Percentiles rank a stretch among this genome's conserved stretches.
These are phyloP conservation scores for Tragulus kanchil DNA, from an alignment of 2,113 vertebrate genomes.

Conservation along the genomic window DNA sequence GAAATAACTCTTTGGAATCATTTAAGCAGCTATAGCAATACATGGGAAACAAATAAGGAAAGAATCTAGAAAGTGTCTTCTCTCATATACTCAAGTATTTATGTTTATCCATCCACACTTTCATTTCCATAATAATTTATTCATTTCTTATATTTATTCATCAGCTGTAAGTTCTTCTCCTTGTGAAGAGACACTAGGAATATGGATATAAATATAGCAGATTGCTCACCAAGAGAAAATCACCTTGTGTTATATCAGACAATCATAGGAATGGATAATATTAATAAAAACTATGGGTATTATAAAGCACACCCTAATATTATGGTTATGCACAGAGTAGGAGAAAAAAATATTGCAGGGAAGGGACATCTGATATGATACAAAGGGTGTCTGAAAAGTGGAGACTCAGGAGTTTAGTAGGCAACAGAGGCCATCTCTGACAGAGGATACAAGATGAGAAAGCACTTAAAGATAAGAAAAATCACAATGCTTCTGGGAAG, in stretches of 20 bases:
- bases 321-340: background rate
- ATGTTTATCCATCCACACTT: background rate
- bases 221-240: background rate
- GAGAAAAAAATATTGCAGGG: background rate
- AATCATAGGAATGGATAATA: background rate
- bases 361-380: background rate
- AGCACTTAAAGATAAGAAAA: background rate
- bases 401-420: background rate
- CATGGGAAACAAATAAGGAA: background rate
- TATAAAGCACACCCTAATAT: background rate
- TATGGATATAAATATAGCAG: background rate
- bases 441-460: background rate
- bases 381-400: background rate
- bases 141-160: background rate
- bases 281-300: background rate
- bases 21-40: background rate
- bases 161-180: background rate
- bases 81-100: background rate
- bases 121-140: background rate
- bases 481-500: slow-evolving; percentile 63
- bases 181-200: background rate
- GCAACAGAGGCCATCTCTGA: background rate
- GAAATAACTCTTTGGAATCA: background rate
- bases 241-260: background rate
- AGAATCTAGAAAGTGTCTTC: background rate